A percentile compares a stretch with the other conserved stretches of the same genome.
Conservation (phyloP, 1,140 invertebrate genomes). For the Holcopasites calliopsidis region DNA sequence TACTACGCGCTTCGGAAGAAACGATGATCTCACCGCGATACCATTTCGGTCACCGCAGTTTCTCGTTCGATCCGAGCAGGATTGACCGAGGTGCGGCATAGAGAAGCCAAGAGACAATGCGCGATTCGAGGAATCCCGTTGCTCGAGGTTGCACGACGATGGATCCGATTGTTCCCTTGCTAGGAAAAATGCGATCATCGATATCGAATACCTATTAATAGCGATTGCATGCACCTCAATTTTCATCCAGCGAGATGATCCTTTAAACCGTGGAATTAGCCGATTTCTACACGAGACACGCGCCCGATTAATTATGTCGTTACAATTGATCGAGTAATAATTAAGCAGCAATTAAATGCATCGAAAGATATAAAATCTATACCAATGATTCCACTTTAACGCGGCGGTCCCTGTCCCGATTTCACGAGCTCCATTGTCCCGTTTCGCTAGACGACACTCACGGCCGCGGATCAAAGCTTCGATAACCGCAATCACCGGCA, state of each 20-base stretch:
- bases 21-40: slow-evolving; percentile 19
- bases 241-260: background rate
- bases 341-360: no score
- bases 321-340: no score
- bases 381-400: background rate
- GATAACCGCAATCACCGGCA: slow-evolving; percentile 17
- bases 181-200: no score
- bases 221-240: background rate
- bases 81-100: slow-evolving; percentile 12
- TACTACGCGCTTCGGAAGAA: slow-evolving; percentile 5
- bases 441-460: background rate
- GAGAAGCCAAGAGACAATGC: background rate
- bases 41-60: background rate
- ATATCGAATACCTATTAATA: background rate
- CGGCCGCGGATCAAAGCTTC: background rate
- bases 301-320: no score
- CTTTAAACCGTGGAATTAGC: no score
- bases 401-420: background rate
- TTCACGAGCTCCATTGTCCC: slow-evolving; percentile 11
- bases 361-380: background rate
- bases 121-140: background rate
- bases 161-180: background rate
- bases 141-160: background rate
- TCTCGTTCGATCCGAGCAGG: slow-evolving; percentile 1
- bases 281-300: no score